Conservation (phyloP, 1,140 invertebrate species). For the Papilio helenus region DNA sequence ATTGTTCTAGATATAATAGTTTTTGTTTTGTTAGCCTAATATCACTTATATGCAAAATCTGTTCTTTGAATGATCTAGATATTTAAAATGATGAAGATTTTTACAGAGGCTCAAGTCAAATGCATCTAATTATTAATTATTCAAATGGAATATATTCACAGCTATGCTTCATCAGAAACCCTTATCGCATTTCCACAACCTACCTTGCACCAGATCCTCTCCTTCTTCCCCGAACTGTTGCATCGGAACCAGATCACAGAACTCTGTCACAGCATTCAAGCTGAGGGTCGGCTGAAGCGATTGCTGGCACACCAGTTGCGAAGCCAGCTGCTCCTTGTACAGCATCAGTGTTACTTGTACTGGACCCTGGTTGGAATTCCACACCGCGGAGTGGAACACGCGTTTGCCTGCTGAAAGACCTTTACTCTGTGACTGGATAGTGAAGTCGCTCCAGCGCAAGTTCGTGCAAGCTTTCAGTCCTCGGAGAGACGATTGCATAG, state of each 20-base stretch:
- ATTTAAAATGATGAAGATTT: too few relatives aligned
- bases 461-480: constrained; percentile 88
- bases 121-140: too few relatives aligned
- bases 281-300: constrained; percentile 84
- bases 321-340: constrained; percentile 85
- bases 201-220: constrained; percentile 86
- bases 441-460: constrained; percentile 88
- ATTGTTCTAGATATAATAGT: too few relatives aligned
- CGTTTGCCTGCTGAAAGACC: constrained; percentile 86
- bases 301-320: constrained; percentile 82
- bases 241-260: constrained; percentile 88
- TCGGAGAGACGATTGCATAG: constrained; percentile 86
- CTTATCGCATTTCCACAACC: background rate
- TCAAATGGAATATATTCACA: too few relatives aligned
- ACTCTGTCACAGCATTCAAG: constrained; percentile 89
- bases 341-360: constrained; percentile 89
- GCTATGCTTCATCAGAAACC: background rate
- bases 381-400: constrained; percentile 88
- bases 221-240: constrained; percentile 84
- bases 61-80: too few relatives aligned
- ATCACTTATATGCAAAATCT: too few relatives aligned
- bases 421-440: constrained; percentile 78
- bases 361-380: constrained; percentile 83
- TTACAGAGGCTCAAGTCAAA: too few relatives aligned
- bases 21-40: too few relatives aligned